Base-by-base conservation (phyloP, 1,140 invertebrate genomes). In the Acromyrmex heyeri region DNA sequence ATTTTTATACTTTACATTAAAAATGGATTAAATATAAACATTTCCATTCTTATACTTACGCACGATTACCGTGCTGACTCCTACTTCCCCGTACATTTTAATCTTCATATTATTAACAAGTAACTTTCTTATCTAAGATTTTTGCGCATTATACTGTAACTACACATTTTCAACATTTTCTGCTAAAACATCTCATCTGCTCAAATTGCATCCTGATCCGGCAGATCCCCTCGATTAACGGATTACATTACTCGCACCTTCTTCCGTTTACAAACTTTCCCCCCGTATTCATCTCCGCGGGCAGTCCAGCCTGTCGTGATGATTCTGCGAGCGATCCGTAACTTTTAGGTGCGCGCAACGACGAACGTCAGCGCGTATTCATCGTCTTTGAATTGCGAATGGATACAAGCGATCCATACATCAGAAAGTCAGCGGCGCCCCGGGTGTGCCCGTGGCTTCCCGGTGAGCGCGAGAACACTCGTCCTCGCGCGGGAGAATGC, bases 351-450 rank as follows among this genome's bases (percentile, higher is more conserved):
- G 44, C 53, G 62, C 53, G 18, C 48, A 83, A 83, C 53, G 64
- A 61, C 27, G 16, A 67, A 38, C n/a, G 44, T 70, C 77, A 50
- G 27, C 27, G 85, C 38, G 73, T 55, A 67, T 78, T 69, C 57
- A 83, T 59, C 53, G 79, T 57, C 7, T 18, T 44, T 48, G 55
- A 59, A 16, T 21, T 62, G 7, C 30, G 73, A 85, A 89, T 89
- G 48, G 61, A 77, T 81, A 53, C 24, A n/a, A 64, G 34, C 55
- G 88, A 92, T 93, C 90, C 91, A 94, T 94, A 94, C 91, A 93
- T 94, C 93, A 92, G 92, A 79, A 88, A 93, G 93, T 95, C 93
- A 94, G 90, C 93, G 79, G 91, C 93, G 91, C 90, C 12, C 62
- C 78, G 75, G 89, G 89, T 78, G 86, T 85, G 75, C 86, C n/a